Base-by-base conservation (phyloP, 1,140 invertebrate species). In the roundworm (Caenorhabditis elegans) region DNA sequence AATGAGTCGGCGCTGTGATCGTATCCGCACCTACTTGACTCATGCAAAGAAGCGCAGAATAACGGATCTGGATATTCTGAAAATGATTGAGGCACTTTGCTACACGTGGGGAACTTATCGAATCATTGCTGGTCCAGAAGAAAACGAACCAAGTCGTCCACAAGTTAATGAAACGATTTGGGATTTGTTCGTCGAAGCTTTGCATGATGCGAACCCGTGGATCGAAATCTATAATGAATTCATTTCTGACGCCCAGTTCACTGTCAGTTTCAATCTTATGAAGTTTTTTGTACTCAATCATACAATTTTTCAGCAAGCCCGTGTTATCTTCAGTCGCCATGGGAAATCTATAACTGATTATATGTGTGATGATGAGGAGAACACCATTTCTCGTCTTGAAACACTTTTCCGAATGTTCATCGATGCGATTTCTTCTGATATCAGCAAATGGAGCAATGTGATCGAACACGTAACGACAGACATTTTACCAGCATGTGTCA, bases 311-410 rank as follows among this genome's bases (percentile, higher is more conserved):
- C 60, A 70, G 60, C 60, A 70, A 70, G 60, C 60, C 17, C 34
- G 60, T 22, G 60, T 70, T n/a, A 70, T 70, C 22, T 70, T 70
- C 19, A 70, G 60, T 70, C 60, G 60, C 10, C 60, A 70, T 24
- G 34, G 34, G 13, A 39, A 70, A 70, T 22, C 13, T 31, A 70
- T 70, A 22, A 70, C 22, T 39, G 60, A 70, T 22, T 43, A 70
- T 70, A 13, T 70, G 34, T 39, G 34, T 10, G 34, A 24, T 4
- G 60, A 70, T 10, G 60, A 70, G 3, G 34, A 39, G 28, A 26
- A 22, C 5, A 5, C 28, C 0, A 22, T 13, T n/a, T 70, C 60
- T 70, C 31, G 60, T 3, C 34, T 70, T 3, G 60, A 70, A 10
- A 11, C 34, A 8, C 26, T 70, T 3, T 70, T 70, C 60, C 60